These are phyloP conservation scores for Thymelicus sylvestris DNA, from an alignment of 2,888 invertebrate genomes.

Conservation along the genomic window DNA sequence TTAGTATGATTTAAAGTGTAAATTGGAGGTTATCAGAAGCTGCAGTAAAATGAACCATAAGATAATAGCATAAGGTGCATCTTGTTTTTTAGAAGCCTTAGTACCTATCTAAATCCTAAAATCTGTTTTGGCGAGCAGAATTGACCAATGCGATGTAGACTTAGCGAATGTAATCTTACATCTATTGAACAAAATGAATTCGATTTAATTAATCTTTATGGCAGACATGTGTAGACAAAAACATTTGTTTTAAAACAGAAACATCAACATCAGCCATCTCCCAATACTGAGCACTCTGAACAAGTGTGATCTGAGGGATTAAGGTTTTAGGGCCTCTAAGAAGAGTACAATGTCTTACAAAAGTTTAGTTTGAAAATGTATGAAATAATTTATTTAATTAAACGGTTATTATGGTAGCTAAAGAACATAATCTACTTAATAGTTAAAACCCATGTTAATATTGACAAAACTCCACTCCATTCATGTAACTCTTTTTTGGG, in stretches of 20 bases:
- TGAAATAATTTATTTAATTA: too few species aligned
- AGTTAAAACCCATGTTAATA: too few species aligned
- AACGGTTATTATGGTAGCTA: too few species aligned
- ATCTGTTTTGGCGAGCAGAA: constrained; percentile 12
- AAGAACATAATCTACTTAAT: too few species aligned
- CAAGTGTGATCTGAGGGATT: too few species aligned
- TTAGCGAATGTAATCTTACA: constrained; percentile 1
- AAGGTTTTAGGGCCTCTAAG: too few species aligned
- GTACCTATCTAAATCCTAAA: neutral
- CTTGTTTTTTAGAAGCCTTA: neutral
- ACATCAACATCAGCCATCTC: too few species aligned
- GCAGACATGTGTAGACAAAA: neutral
- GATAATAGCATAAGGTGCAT: neutral
- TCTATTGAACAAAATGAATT: neutral
- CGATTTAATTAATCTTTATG: neutral
- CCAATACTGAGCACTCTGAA: too few species aligned
- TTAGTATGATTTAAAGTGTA: constrained; percentile 26
- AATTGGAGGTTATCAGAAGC: constrained; percentile 13
- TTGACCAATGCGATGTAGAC: constrained; percentile 8
- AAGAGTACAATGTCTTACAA: too few species aligned
- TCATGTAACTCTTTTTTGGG: too few species aligned
- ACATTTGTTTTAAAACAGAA: neutral
- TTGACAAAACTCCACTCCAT: too few species aligned
- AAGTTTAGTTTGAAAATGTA: too few species aligned
- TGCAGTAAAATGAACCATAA: constrained; percentile 10